phyloP scores from a whole-genome alignment of 2,888 invertebrate genomes.

The Orchesellides sinensis region DNA sequence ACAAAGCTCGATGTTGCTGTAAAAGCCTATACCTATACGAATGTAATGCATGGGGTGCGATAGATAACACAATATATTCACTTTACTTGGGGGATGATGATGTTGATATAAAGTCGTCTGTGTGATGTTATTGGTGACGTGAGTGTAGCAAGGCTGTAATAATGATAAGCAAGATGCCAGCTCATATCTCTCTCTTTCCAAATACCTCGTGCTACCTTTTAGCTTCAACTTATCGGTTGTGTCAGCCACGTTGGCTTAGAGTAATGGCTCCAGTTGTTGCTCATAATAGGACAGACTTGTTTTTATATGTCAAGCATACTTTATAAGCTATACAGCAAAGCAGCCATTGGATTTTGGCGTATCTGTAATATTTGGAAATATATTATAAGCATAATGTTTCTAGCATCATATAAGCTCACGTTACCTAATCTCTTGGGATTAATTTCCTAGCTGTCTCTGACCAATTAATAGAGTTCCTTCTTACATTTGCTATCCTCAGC shows the following conservation, averaged over 20 bases:
- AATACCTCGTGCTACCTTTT: conserved; percentile 33
- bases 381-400: conserved; percentile 14
- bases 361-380: not conserved
- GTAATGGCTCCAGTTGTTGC: conserved; percentile 29
- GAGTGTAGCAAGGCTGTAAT: conserved; percentile 41
- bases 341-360: no score
- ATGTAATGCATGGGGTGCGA: no score
- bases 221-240: conserved; percentile 53
- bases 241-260: conserved; percentile 59
- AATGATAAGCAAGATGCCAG: conserved; percentile 57
- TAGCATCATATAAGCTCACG: conserved; percentile 18
- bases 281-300: not conserved
- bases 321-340: no score
- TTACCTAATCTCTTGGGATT: conserved; percentile 72
- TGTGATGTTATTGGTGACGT: conserved; percentile 10
- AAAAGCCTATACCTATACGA: no score
- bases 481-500: conserved; percentile 8
- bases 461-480: conserved; percentile 72
- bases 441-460: conserved; percentile 73
- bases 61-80: no score
- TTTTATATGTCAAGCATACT: not conserved
- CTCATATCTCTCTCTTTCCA: conserved; percentile 57
- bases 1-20: no score
- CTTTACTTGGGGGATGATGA: conserved; percentile 1
- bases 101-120: not conserved